phyloP scores from a whole-genome alignment of 2,888 invertebrate species.

The Alloscopus bannaensis region DNA sequence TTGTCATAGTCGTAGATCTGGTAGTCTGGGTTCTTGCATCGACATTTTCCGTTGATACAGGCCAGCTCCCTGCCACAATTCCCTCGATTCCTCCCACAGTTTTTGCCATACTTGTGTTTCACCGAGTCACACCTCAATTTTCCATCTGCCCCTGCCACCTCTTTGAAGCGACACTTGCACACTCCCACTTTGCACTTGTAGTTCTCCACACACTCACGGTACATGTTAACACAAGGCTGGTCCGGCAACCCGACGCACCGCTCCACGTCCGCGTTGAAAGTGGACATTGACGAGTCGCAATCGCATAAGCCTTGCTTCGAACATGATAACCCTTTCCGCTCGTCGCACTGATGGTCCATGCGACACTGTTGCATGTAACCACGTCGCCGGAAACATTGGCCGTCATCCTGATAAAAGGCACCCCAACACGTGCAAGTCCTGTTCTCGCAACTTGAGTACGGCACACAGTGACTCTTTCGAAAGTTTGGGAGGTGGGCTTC shows the following conservation, averaged over 20 bases:
- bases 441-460: slow-evolving; percentile 63
- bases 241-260: slow-evolving; percentile 64
- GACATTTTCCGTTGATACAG: slow-evolving; percentile 66
- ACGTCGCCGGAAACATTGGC: slow-evolving; percentile 51
- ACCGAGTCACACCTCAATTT: slow-evolving; percentile 57
- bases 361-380: slow-evolving; percentile 59
- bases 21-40: slow-evolving; percentile 67
- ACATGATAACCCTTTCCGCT: slow-evolving; percentile 58
- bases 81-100: slow-evolving; percentile 57
- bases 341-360: slow-evolving; percentile 56
- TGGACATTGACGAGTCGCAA: slow-evolving; percentile 39
- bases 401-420: slow-evolving; percentile 61
- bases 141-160: slow-evolving; percentile 51
- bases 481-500: slow-evolving; percentile 53
- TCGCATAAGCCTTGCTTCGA: slow-evolving; percentile 55
- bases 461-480: slow-evolving; percentile 52
- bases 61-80: slow-evolving; percentile 59
- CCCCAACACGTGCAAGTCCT: slow-evolving; percentile 60
- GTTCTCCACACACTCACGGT: slow-evolving; percentile 64
- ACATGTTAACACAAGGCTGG: slow-evolving; percentile 58
- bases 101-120: slow-evolving; percentile 60
- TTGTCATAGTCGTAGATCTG: slow-evolving; percentile 65
- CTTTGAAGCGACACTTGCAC: slow-evolving; percentile 64
- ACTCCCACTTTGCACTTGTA: slow-evolving; percentile 63
- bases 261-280: slow-evolving; percentile 59